Evolutionary conservation across 30 jellyfish, hydroid and myxozoan species (phyloP).

Genomic region (Catostylus mosaicus): DNA sequence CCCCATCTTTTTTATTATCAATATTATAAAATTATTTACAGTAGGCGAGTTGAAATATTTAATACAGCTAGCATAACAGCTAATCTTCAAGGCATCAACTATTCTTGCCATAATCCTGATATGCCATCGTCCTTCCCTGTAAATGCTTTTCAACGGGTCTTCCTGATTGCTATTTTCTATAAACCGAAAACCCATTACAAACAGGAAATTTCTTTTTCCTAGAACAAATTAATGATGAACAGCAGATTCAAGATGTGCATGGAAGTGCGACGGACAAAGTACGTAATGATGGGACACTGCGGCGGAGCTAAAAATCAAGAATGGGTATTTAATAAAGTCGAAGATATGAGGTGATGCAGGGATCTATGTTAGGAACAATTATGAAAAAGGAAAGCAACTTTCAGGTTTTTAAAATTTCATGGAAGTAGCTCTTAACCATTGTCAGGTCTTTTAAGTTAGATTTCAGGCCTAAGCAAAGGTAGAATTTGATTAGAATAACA

Average conservation of each 20-base stretch:
- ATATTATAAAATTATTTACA: too few relatives aligned
- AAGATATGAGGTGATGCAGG: slow-evolving; percentile 81
- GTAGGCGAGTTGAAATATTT: too few relatives aligned
- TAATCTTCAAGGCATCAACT: too few relatives aligned
- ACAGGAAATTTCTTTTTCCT: not conserved
- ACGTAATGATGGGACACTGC: slow-evolving; percentile 85
- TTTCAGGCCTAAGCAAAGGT: not conserved
- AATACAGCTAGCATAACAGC: too few relatives aligned
- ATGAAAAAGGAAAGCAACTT: not conserved
- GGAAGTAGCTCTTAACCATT: too few relatives aligned
- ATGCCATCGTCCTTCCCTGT: too few relatives aligned
- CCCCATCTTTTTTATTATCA: too few relatives aligned
- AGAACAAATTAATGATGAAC: slow-evolving; percentile 72
- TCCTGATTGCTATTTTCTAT: too few relatives aligned
- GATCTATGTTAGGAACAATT: not conserved
- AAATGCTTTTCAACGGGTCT: too few relatives aligned
- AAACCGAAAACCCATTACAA: too few relatives aligned
- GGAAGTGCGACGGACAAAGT: slow-evolving; percentile 79
- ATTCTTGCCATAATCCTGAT: too few relatives aligned
- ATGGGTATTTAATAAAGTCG: slow-evolving; percentile 92
- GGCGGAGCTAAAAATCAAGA: slow-evolving; percentile 73
- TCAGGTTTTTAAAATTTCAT: not conserved
- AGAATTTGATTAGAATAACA: not conserved
- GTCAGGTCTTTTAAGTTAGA: too few relatives aligned
- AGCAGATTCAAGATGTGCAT: slow-evolving; percentile 78